These are phyloP conservation scores for Platysternon megacephalum DNA, from an alignment of 2,113 vertebrate genomes.

Conservation along the genomic window DNA sequence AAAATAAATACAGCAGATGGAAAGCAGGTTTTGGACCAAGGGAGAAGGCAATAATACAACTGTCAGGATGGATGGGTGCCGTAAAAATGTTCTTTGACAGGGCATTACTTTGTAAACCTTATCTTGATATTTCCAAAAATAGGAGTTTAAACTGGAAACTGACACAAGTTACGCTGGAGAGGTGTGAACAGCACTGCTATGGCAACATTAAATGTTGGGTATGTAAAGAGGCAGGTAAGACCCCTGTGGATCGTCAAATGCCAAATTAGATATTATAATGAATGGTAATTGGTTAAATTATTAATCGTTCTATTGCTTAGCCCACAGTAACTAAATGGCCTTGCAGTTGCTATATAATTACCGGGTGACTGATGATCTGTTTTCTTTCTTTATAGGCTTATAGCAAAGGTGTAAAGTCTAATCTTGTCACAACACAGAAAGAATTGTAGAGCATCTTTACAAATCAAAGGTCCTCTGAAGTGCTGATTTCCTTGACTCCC, in stretches of 20 bases:
- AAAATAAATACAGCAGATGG: background rate
- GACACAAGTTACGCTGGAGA: constrained; percentile 67
- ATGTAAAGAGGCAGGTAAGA: constrained; percentile 75
- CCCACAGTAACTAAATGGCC: constrained; percentile 77
- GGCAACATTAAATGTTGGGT: constrained; percentile 60
- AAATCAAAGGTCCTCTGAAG: background rate
- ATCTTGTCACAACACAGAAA: constrained; percentile 57
- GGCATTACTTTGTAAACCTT: constrained; percentile 64
- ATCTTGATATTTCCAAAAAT: constrained; percentile 67
- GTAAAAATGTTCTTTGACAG: constrained; percentile 36
- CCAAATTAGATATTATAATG: constrained; percentile 78
- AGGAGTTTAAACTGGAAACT: constrained; percentile 67
- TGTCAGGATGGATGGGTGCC: constrained; percentile 59
- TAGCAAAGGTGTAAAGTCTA: constrained; percentile 46
- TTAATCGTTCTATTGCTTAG: constrained; percentile 82
- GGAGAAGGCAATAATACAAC: constrained; percentile 23
- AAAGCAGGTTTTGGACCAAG: constrained; percentile 4
- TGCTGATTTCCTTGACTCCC: background rate
- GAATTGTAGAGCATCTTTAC: constrained; percentile 36
- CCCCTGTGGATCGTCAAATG: constrained; percentile 76
- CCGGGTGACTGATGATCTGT: constrained; percentile 71
- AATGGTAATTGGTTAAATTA: constrained; percentile 82
- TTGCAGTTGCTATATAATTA: constrained; percentile 81
- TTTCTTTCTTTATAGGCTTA: constrained; percentile 71
- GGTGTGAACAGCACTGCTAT: constrained; percentile 64